Percentiles rank a stretch among this genome's conserved stretches.
Conservation (phyloP, 2,888 invertebrate genomes). For the Agonum fuliginosum region DNA sequence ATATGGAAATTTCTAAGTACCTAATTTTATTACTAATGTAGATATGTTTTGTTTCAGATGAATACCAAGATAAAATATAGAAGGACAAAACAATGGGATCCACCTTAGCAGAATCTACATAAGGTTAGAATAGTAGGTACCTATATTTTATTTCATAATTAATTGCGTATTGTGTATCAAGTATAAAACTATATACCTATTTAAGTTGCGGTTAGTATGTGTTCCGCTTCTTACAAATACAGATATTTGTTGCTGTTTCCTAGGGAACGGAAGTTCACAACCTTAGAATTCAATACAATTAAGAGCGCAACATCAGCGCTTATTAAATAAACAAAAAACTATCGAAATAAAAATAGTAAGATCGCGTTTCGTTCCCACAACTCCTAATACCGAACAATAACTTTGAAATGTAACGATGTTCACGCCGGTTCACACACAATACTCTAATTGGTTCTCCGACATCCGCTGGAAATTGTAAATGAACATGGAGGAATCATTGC, state of each 20-base stretch:
- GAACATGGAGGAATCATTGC: conserved; percentile 47
- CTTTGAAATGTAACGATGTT: conserved; percentile 33
- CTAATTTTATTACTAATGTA: no score
- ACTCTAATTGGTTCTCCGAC: conserved; percentile 38
- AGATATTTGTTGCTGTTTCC: conserved; percentile 6
- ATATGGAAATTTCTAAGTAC: no score
- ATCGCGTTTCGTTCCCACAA: conserved; percentile 37
- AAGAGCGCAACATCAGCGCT: conserved; percentile 39
- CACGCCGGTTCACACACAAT: conserved; percentile 28
- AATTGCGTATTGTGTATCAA: not conserved
- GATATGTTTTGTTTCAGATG: no score
- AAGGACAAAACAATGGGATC: no score
- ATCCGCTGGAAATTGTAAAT: conserved; percentile 46
- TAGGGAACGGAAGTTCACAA: conserved; percentile 34
- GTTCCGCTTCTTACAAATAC: not conserved
- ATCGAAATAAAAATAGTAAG: conserved; percentile 41
- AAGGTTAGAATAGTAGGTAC: no score
- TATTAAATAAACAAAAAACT: conserved; percentile 37
- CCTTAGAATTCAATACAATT: conserved; percentile 48
- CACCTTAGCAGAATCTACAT: no score
- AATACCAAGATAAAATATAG: no score
- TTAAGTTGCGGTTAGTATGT: not conserved
- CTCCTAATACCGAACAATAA: conserved; percentile 17
- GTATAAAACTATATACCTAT: not conserved
- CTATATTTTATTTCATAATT: not conserved